Percentiles rank a stretch among this genome's conserved stretches.
phyloP scores from a whole-genome alignment of 2,888 invertebrate genomes.

The Pammene fasciana region DNA sequence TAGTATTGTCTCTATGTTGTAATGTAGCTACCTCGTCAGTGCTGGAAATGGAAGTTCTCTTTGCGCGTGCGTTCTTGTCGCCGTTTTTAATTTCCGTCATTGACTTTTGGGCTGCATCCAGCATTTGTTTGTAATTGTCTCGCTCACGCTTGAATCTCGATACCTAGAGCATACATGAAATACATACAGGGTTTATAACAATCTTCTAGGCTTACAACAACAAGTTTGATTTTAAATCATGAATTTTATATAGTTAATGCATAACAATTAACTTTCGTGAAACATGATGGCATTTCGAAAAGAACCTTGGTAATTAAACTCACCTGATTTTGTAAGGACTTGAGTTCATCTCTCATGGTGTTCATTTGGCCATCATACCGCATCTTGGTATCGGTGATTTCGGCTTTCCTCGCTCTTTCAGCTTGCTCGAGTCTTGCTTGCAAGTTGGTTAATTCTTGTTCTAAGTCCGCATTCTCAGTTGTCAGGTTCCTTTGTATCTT shows the following conservation, averaged over 20 bases:
- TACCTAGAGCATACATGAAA: constrained; percentile 60
- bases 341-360: constrained; percentile 91
- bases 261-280: too few species aligned
- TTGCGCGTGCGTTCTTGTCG: constrained; percentile 73
- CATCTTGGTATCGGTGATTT: constrained; percentile 90
- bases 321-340: constrained; percentile 90
- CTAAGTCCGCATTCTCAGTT: constrained; percentile 89
- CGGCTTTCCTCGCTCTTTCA: constrained; percentile 89
- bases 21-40: constrained; percentile 86
- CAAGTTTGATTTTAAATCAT: too few species aligned
- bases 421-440: constrained; percentile 86
- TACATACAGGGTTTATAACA: too few species aligned
- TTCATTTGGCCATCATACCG: constrained; percentile 93
- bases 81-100: constrained; percentile 89
- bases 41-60: constrained; percentile 86
- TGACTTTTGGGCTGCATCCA: constrained; percentile 93
- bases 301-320: too few species aligned
- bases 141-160: constrained; percentile 93
- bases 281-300: too few species aligned
- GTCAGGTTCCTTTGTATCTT: constrained; percentile 91
- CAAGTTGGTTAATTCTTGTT: constrained; percentile 88
- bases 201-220: too few species aligned
- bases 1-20: neutral
- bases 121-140: constrained; percentile 94
- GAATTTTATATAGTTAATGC: neutral